phyloP scores from a whole-genome alignment of 2,888 invertebrate genomes.

The Minunthozetes semirufus region DNA sequence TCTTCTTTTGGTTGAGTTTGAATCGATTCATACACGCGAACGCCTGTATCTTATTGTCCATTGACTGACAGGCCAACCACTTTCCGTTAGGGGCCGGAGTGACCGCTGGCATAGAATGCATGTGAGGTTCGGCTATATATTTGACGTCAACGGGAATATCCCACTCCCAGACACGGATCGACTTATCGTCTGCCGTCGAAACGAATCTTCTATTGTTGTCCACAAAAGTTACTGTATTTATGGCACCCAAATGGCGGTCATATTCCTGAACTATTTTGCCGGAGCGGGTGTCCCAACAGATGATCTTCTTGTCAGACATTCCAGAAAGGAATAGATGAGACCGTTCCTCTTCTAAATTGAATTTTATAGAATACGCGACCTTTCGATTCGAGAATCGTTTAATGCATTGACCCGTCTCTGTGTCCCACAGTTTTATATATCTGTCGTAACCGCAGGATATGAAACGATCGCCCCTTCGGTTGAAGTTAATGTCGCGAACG shows the following conservation, averaged over 20 bases:
- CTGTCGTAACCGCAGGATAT: slow-evolving; percentile 91
- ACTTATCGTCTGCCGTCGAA: slow-evolving; percentile 95
- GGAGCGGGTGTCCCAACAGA: slow-evolving; percentile 94
- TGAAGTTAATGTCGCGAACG: slow-evolving; percentile 90
- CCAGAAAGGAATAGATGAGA: slow-evolving; percentile 97
- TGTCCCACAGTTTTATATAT: slow-evolving; percentile 96
- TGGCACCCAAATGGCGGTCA: slow-evolving; percentile 95
- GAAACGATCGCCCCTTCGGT: slow-evolving; percentile 83
- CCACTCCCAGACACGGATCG: slow-evolving; percentile 96
- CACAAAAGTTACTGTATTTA: slow-evolving; percentile 97
- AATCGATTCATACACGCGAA: slow-evolving; percentile 95
- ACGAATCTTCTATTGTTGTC: slow-evolving; percentile 97
- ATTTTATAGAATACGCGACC: slow-evolving; percentile 96
- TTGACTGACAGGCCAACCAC: slow-evolving; percentile 97
- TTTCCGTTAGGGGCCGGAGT: slow-evolving; percentile 90
- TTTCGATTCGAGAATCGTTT: slow-evolving; percentile 83
- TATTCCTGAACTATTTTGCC: slow-evolving; percentile 97
- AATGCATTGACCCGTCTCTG: slow-evolving; percentile 66
- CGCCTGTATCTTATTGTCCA: slow-evolving; percentile 98
- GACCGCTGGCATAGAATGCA: slow-evolving; percentile 98
- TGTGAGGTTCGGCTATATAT: slow-evolving; percentile 96
- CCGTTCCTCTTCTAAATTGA: slow-evolving; percentile 83
- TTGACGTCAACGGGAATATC: slow-evolving; percentile 81
- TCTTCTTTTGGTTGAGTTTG: slow-evolving; percentile 95
- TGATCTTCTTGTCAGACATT: slow-evolving; percentile 97